Evolutionary conservation across 2,888 invertebrate species (phyloP), one percentile per base, ranked within the genome.

Genomic region (Quadroppia sp.): DNA sequence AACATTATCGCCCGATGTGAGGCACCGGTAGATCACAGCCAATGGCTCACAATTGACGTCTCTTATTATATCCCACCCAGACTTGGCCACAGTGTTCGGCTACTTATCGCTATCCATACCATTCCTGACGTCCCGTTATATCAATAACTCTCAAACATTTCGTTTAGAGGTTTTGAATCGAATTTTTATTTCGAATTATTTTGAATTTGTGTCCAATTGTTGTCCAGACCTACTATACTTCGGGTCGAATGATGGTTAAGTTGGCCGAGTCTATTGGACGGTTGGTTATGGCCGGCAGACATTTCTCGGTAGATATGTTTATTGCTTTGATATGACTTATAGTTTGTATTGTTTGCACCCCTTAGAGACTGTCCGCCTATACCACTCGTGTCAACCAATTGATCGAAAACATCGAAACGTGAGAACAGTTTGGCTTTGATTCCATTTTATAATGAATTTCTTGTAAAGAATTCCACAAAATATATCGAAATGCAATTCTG

Each of bases 211-310:
- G 9, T 36, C 9, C 30, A 40, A 45, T 50, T 73, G 71, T 71
- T 48, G 81, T 79, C 1, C 81, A 91, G 89, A 88, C 90, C 78
- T 99, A 99, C 82, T 99, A 99, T 84, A 93, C 94, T 23, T 95
- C 92, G 84, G 99, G 98, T 0, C 87, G 98, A 50, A 95, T 96
- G 94, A 84, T 96, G 80, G 89, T 95, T 9, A 95, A 96, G 81
- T 87, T 99, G 85, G 97, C 98, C 2, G 96, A 97, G 83, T 97
- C 98, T 2, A 94, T 98, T 79, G 98, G 98, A 0, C 87, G 98
- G 53, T 85, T 98, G 67, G 94, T 98, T 1, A 85, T 97, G 77
- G 97, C 98, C 0, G 97, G 97, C 0, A 9, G 45, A 17, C 15
- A 45, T 17, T 45, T 11, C 9, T 36, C 17, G 86, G 97, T 73